These are phyloP conservation scores for Drosophila kanekoi DNA, from an alignment of 2,888 invertebrate genomes.

Conservation along the genomic window DNA sequence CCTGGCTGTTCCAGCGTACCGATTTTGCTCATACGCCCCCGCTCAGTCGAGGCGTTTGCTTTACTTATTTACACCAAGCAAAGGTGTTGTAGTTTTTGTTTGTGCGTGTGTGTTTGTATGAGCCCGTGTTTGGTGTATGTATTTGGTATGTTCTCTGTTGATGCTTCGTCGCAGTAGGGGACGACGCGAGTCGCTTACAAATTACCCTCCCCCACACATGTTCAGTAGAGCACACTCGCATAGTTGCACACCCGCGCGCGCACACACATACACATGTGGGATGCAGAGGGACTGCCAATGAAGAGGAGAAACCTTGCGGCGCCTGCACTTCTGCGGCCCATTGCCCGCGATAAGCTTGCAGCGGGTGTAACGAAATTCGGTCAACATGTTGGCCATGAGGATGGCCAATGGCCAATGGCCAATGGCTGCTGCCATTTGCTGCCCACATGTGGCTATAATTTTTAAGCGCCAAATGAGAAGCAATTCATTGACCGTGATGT, in stretches of 20 bases:
- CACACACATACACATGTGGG: not conserved
- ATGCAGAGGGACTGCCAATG: slow-evolving; percentile 23
- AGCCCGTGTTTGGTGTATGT: slow-evolving; percentile 28
- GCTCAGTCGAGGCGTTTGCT: slow-evolving; percentile 13
- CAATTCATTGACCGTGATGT: slow-evolving; percentile 80
- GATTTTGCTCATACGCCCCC: slow-evolving; percentile 40
- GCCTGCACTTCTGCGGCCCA: slow-evolving; percentile 52
- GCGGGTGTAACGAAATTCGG: slow-evolving; percentile 69
- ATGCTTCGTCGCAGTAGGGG: slow-evolving; percentile 45
- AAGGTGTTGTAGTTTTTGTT: slow-evolving; percentile 62
- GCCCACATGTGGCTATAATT: slow-evolving; percentile 80
- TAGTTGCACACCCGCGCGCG: too few relatives aligned
- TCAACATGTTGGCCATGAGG: slow-evolving; percentile 70
- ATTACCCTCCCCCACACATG: slow-evolving; percentile 46
- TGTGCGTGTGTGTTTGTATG: slow-evolving; percentile 20
- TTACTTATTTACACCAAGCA: slow-evolving; percentile 71
- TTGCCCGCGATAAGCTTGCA: slow-evolving; percentile 77
- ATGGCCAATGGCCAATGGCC: slow-evolving; percentile 35
- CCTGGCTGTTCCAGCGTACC: slow-evolving; percentile 36
- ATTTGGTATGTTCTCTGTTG: slow-evolving; percentile 22
- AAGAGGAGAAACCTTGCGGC: slow-evolving; percentile 31
- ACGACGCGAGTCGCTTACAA: slow-evolving; percentile 70
- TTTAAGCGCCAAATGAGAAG: slow-evolving; percentile 80
- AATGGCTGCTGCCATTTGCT: slow-evolving; percentile 50
- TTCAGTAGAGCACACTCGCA: slow-evolving; percentile 4